Percentiles rank a stretch among this genome's conserved stretches.
Evolutionary conservation across 2,888 invertebrate species (phyloP).

Genomic region (Lordiphosa andalusiaca): DNA sequence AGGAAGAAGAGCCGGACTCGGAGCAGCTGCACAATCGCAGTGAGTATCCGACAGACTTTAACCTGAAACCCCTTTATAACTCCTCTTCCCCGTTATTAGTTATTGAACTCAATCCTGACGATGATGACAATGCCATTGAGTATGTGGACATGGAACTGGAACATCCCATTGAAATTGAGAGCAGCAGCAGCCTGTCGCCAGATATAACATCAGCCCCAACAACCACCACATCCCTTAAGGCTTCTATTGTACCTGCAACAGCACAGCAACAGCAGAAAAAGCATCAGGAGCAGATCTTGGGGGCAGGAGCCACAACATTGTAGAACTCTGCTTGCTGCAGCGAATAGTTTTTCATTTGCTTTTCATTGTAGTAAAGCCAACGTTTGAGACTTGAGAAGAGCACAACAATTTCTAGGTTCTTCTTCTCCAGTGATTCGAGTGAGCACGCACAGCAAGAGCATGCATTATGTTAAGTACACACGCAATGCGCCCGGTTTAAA

Average conservation of each 20-base stretch:
- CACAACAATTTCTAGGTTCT: not conserved
- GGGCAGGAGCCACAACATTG: constrained; percentile 11
- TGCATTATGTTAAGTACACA: constrained; percentile 18
- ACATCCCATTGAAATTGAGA: constrained; percentile 60
- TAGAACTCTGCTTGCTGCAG: constrained; percentile 12
- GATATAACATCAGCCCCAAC: constrained; percentile 25
- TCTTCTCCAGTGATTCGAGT: constrained; percentile 24
- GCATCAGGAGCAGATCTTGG: constrained; percentile 7
- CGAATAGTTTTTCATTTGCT: constrained; percentile 2
- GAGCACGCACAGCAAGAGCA: constrained; percentile 19
- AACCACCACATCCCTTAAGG: constrained; percentile 36
- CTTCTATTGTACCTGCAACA: constrained; percentile 31
- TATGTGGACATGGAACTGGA: constrained; percentile 66
- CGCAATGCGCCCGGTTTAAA: constrained; percentile 47
- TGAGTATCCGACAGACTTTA: too few species aligned
- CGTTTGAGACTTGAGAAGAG: constrained; percentile 7
- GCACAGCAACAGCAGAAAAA: constrained; percentile 19
- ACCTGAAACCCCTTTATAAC: not conserved
- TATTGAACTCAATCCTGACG: constrained; percentile 55
- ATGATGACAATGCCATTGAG: constrained; percentile 55
- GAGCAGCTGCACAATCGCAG: constrained; percentile 48
- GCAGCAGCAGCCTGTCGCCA: constrained; percentile 51
- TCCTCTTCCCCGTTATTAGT: constrained; percentile 30
- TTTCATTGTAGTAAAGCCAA: not conserved
- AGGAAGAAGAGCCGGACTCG: constrained; percentile 13